phyloP scores from a whole-genome alignment of 2,888 invertebrate genomes.

The Stenodera caucasica region DNA sequence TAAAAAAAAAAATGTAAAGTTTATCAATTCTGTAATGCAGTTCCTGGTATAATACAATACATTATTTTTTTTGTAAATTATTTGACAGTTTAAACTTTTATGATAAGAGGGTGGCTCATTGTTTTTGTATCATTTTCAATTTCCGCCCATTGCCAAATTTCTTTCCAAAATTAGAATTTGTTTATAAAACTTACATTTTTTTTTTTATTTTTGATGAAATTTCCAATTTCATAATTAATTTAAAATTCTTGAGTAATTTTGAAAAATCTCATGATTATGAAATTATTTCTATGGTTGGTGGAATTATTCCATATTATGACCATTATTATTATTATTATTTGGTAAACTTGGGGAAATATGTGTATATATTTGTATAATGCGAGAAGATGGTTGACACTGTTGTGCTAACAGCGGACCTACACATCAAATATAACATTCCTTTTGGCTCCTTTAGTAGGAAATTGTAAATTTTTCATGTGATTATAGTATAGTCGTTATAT shows the following conservation, averaged over 20 bases:
- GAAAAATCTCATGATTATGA: too few relatives aligned
- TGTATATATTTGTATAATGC: constrained; percentile 2
- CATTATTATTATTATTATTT: background rate
- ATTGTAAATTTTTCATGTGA: constrained; percentile 18
- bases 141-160: too few relatives aligned
- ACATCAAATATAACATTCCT: constrained; percentile 9
- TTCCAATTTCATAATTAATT: too few relatives aligned
- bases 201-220: too few relatives aligned
- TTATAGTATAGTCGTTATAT: constrained; percentile 14
- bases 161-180: too few relatives aligned
- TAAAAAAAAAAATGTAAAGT: background rate
- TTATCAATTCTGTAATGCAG: background rate
- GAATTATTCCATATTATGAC: background rate
- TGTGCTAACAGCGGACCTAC: constrained; percentile 24
- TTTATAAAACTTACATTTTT: too few relatives aligned
- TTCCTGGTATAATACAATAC: background rate
- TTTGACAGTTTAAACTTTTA: too few relatives aligned
- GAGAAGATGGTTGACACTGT: constrained; percentile 28
- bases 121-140: too few relatives aligned
- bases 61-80: background rate
- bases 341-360: background rate
- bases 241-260: too few relatives aligned
- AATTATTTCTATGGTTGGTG: background rate
- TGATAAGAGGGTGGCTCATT: too few relatives aligned
- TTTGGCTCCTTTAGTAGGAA: constrained; percentile 16